Conservation (phyloP, 2,113 vertebrate species). For the Melospiza melodia region DNA sequence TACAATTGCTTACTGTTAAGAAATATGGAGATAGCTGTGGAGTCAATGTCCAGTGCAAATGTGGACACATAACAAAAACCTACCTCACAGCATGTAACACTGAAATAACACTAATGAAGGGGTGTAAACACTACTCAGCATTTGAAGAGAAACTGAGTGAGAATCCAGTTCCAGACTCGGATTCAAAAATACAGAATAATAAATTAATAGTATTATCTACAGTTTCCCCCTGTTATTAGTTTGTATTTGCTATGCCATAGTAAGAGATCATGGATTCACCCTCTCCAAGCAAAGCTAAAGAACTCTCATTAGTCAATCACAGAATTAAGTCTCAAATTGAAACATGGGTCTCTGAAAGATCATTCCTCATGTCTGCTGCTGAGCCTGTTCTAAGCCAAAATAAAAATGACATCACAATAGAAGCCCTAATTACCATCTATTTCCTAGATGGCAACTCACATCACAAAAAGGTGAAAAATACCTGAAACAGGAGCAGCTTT, state of each 20-base stretch:
- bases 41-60: background rate
- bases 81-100: background rate
- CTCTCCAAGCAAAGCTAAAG: background rate
- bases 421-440: background rate
- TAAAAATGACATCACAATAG: fast-evolving
- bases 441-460: background rate
- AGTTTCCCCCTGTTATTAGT: background rate
- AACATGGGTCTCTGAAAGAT: background rate
- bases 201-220: background rate
- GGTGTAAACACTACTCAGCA: background rate
- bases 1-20: background rate
- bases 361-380: background rate
- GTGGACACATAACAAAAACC: background rate
- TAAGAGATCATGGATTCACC: background rate
- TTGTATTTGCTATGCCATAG: background rate
- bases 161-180: background rate
- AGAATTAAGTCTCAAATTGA: background rate
- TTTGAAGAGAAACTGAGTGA: background rate
- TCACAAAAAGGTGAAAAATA: conserved; percentile 41
- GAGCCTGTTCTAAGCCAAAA: background rate
- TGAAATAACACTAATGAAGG: background rate
- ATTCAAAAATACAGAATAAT: background rate
- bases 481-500: conserved; percentile 97
- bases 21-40: background rate
- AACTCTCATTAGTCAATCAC: background rate